Conservation (phyloP, 2,888 invertebrate genomes). For the Aricia artaxerxes region DNA sequence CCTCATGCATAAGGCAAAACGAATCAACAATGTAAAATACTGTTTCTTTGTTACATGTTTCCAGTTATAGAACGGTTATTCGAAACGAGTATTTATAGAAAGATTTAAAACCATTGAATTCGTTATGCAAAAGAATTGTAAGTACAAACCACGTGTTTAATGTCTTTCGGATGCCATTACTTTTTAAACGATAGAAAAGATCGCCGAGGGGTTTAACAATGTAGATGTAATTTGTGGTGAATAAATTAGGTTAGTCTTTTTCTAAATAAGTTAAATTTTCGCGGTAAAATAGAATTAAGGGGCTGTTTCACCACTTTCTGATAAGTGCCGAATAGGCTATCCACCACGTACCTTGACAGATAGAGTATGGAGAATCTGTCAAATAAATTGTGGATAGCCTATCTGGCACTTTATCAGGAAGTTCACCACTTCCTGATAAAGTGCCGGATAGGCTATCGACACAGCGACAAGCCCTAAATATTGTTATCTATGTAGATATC, state of each 20-base stretch:
- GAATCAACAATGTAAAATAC: slow-evolving; percentile 10
- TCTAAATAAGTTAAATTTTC: too few relatives aligned
- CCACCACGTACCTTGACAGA: too few relatives aligned
- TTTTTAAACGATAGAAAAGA: not conserved
- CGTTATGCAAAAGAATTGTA: not conserved
- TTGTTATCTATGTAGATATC: too few relatives aligned
- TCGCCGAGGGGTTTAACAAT: not conserved
- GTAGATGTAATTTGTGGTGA: not conserved
- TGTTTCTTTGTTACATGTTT: not conserved
- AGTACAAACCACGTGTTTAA: not conserved
- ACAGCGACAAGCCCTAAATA: too few relatives aligned
- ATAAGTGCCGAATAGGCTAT: too few relatives aligned
- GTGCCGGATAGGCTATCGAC: too few relatives aligned
- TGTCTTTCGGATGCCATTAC: not conserved
- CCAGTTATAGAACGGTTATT: not conserved
- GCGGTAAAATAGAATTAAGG: too few relatives aligned
- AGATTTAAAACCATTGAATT: not conserved
- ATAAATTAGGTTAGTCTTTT: not conserved
- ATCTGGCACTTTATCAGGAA: too few relatives aligned
- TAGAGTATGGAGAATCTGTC: too few relatives aligned
- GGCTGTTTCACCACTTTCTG: too few relatives aligned
- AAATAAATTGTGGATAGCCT: too few relatives aligned
- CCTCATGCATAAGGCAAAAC: not conserved
- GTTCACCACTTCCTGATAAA: too few relatives aligned
- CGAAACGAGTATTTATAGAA: not conserved